Base-by-base conservation (phyloP, 1,140 invertebrate species). In the Drosophila punjabiensis region DNA sequence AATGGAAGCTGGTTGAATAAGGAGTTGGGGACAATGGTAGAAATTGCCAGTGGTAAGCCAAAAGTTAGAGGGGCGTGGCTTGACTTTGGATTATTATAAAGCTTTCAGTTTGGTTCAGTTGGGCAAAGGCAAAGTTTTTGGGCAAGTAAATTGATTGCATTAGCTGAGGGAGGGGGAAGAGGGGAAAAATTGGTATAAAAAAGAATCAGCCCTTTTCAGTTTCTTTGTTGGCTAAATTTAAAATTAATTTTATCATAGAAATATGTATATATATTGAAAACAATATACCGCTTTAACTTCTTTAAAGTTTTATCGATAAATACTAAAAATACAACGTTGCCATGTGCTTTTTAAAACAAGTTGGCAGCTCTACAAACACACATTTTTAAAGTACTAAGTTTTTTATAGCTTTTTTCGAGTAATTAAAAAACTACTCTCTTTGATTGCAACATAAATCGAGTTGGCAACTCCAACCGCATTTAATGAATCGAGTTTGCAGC, bases 91-190 rank as follows among this genome's bases (percentile, higher is more conserved):
- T 79, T 79, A 78, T 79, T 78, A 52, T 78, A 56, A 78, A 70
- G 76, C 58, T 63, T 78, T 61, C 69, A 73, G 71, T 79, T 75
- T 69, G 61, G 45, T 70, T 79, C 39, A 76, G 69, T 82, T 87
- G 63, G 65, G 41, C 53, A 59, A 24, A 24, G 80, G 48, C 67
- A 81, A 89, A 89, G 77, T 88, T 87, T 71, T 66, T 37, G 80
- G 35, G 35, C 55, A 84, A 81, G 68, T 62, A 77, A 87, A 89
- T 87, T 87, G 84, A 87, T 87, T 89, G 82, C 81, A 84, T 84
- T 84, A 78, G 73, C 59, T 14, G 11, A 13, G 30, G 20, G 13
- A 24, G 14, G 35, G 13, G 45, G 16, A 18, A 10, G 20, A 11
- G 10, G 39, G 35, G 14, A 62, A 24, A 43, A 30, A 56, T 53